phyloP scores from a whole-genome alignment of 2,888 invertebrate genomes.

The Ornithoptera alexandrae region DNA sequence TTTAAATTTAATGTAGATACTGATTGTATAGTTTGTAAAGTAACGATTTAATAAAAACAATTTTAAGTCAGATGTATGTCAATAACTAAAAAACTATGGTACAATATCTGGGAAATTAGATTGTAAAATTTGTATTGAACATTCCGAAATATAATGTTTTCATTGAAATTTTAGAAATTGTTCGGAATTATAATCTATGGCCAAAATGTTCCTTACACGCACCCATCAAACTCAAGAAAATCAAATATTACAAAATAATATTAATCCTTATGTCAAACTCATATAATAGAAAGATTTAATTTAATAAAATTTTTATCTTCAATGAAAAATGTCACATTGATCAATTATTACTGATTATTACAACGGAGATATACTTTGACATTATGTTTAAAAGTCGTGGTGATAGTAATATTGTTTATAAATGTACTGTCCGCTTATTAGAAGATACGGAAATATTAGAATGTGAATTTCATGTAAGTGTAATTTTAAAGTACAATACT shows the following conservation, averaged over 20 bases:
- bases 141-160: background rate
- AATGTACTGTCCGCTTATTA: slow-evolving; percentile 92
- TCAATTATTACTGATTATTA: background rate
- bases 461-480: slow-evolving; percentile 90
- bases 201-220: slow-evolving; percentile 3
- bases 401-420: slow-evolving; percentile 90
- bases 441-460: slow-evolving; percentile 95
- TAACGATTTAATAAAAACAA: too few relatives aligned
- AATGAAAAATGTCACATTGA: slow-evolving; percentile 23
- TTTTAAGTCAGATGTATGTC: too few relatives aligned
- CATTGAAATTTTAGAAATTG: background rate
- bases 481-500: background rate
- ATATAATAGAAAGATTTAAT: slow-evolving; percentile 1
- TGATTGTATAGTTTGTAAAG: background rate
- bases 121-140: background rate
- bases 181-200: slow-evolving; percentile 12
- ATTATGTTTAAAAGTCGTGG: slow-evolving; percentile 84
- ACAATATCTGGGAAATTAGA: background rate
- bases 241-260: slow-evolving; percentile 14
- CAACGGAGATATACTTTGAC: slow-evolving; percentile 27
- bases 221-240: slow-evolving; percentile 15
- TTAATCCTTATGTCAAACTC: slow-evolving; percentile 11
- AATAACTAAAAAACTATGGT: background rate
- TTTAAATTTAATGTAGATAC: background rate
- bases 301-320: background rate